Evolutionary conservation across 2,113 vertebrate genomes (phyloP).

Genomic region (Silurus glanis): DNA sequence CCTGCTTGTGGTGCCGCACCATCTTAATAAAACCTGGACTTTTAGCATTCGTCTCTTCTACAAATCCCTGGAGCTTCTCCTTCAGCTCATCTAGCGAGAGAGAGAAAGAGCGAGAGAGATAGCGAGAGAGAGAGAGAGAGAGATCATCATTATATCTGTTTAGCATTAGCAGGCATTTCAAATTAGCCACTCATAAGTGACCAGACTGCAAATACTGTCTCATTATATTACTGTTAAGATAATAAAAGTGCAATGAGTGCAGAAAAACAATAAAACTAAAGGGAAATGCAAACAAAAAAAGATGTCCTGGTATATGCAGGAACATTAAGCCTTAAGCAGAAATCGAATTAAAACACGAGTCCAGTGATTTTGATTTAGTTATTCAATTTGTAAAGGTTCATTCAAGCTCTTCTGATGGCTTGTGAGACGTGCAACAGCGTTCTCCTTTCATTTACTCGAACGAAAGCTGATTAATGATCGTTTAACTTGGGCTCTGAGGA

Average conservation of each 20-base stretch:
- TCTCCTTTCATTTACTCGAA: too few species aligned
- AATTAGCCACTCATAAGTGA: not conserved
- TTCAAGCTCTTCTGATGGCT: not conserved
- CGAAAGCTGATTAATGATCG: not conserved
- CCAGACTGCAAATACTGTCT: too few species aligned
- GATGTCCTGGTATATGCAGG: not conserved
- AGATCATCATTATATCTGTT: not conserved
- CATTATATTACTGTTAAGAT: not conserved
- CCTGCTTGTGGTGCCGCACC: conserved; percentile 88
- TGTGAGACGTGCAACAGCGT: too few species aligned
- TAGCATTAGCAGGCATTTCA: not conserved
- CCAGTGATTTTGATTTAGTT: not conserved
- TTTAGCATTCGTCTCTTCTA: conserved; percentile 83
- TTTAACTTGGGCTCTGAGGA: not conserved
- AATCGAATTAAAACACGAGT: not conserved
- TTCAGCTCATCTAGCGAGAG: conserved; percentile 86
- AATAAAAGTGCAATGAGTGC: not conserved
- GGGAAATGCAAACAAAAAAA: not conserved
- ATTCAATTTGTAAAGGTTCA: not conserved
- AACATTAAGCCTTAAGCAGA: not conserved
- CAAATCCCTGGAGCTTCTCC: conserved; percentile 86
- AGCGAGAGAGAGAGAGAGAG: not conserved
- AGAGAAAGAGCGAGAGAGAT: conserved; percentile 1
- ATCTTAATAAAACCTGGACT: conserved; percentile 90
- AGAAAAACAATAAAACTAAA: not conserved